phyloP scores from a whole-genome alignment of 2,113 vertebrate species.

The Platysteira castanea region DNA sequence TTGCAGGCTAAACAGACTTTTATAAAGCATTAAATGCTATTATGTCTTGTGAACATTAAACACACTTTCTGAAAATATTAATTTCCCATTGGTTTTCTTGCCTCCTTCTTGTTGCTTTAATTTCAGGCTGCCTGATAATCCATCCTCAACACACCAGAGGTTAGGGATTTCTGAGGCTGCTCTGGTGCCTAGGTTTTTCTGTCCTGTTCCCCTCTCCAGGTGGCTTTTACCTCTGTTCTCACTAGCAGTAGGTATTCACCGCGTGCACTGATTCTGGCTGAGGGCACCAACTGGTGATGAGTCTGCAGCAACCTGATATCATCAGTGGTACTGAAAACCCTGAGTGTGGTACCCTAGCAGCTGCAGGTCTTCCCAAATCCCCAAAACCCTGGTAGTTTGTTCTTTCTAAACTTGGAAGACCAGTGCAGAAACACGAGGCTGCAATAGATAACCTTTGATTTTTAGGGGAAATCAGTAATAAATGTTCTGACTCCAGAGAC shows the following conservation, averaged over 20 bases:
- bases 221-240: background rate
- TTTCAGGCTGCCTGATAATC: background rate
- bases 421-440: background rate
- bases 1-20: background rate
- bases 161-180: background rate
- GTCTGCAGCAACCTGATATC: background rate
- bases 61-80: slow-evolving; percentile 6
- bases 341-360: background rate
- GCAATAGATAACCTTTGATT: background rate
- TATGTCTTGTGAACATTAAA: slow-evolving; percentile 3
- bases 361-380: background rate
- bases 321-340: background rate
- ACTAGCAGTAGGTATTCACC: background rate
- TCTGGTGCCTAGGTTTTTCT: background rate
- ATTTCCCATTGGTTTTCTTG: background rate
- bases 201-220: background rate
- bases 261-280: background rate
- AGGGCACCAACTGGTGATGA: background rate
- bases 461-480: background rate
- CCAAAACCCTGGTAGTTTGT: background rate
- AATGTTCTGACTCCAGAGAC: background rate
- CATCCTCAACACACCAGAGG: background rate
- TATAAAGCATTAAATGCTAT: slow-evolving; percentile 19
- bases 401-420: background rate
- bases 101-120: background rate